Evolutionary conservation across 2,888 invertebrate genomes (phyloP).

Genomic region (Andrena flavipes): DNA sequence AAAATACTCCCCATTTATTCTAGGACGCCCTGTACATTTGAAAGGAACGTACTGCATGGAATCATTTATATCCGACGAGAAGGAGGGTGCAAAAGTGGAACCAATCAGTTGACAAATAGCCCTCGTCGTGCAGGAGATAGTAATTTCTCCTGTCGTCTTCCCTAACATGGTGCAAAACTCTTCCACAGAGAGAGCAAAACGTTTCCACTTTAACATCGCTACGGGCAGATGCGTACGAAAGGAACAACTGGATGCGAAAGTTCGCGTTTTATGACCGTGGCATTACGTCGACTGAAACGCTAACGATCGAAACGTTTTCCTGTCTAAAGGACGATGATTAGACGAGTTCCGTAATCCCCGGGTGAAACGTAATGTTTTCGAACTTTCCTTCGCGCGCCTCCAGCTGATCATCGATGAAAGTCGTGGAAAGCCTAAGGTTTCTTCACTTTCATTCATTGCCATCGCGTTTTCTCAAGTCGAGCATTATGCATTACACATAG

Average conservation of each 20-base stretch:
- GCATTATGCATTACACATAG: no score
- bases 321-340: slow-evolving; percentile 36
- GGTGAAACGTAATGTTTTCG: slow-evolving; percentile 21
- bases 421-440: neutral
- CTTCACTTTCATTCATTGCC: neutral
- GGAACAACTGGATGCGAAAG: slow-evolving; percentile 64
- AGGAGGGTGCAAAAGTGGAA: slow-evolving; percentile 10
- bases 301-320: slow-evolving; percentile 54
- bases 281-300: slow-evolving; percentile 48
- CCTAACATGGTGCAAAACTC: neutral
- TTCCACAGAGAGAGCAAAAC: slow-evolving; percentile 23
- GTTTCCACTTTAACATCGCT: slow-evolving; percentile 37
- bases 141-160: slow-evolving; percentile 14
- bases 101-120: slow-evolving; percentile 11
- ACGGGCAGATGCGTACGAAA: slow-evolving; percentile 59
- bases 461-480: no score
- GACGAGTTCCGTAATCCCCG: slow-evolving; percentile 30
- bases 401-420: slow-evolving; percentile 17
- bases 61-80: neutral
- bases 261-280: slow-evolving; percentile 58
- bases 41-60: no score
- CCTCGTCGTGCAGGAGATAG: neutral
- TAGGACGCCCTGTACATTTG: no score
- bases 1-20: no score
- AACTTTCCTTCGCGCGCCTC: slow-evolving; percentile 21